A percentile compares a stretch with the other conserved stretches of the same genome.
phyloP scores from a whole-genome alignment of 2,797 vertebrate species.

The Anisognathus igniventris region DNA sequence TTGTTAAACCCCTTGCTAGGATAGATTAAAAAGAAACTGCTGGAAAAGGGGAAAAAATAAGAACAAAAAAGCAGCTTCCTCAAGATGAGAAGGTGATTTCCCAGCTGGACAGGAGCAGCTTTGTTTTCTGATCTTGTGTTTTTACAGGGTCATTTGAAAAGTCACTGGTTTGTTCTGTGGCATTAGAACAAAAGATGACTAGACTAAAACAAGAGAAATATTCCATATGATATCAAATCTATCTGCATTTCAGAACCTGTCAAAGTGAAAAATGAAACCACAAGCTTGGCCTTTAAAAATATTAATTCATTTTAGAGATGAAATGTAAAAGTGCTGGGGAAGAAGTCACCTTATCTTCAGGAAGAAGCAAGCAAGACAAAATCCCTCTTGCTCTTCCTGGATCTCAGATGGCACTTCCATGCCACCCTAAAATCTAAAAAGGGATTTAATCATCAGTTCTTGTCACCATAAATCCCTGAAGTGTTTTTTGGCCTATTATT shows the following conservation, averaged over 20 bases:
- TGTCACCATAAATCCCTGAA: neutral
- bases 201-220: constrained; percentile 11
- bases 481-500: neutral
- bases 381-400: neutral
- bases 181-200: constrained; percentile 24
- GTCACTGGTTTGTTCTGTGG: neutral
- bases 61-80: neutral
- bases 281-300: constrained; percentile 76
- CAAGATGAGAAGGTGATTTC: neutral
- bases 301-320: constrained; percentile 72
- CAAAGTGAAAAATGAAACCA: constrained; percentile 75
- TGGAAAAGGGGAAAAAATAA: neutral
- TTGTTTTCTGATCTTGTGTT: neutral
- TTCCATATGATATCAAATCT: constrained; percentile 55
- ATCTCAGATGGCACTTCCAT: constrained; percentile 5
- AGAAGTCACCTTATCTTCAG: constrained; percentile 45
- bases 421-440: neutral
- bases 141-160: constrained; percentile 9
- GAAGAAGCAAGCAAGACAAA: neutral
- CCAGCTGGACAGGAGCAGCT: neutral
- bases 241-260: constrained; percentile 69
- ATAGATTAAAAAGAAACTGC: neutral
- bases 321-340: constrained; percentile 17
- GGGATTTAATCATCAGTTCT: neutral
- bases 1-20: neutral